Conservation (phyloP, 2,888 invertebrate species). For the Parnassius glacialis region DNA sequence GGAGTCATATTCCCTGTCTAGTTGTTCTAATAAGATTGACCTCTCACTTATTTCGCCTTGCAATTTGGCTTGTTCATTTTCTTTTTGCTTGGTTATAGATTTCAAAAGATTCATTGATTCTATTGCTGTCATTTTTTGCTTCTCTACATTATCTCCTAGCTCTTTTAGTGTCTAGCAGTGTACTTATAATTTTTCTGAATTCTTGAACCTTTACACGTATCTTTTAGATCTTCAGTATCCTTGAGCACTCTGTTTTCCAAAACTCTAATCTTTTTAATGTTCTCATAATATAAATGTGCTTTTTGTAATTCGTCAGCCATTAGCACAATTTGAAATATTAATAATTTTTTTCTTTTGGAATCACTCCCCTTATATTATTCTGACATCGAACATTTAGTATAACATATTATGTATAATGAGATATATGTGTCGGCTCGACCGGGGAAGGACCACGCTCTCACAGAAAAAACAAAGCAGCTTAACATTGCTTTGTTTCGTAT, state of each 20-base stretch:
- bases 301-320: conserved; percentile 88
- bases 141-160: conserved; percentile 91
- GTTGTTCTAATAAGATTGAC: conserved; percentile 91
- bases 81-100: conserved; percentile 92
- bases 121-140: conserved; percentile 94
- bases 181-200: conserved; percentile 90
- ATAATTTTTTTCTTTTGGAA: not conserved
- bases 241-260: conserved; percentile 87
- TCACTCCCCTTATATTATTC: too few species aligned
- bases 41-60: conserved; percentile 94
- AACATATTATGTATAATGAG: too few species aligned
- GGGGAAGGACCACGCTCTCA: too few species aligned
- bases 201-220: conserved; percentile 90
- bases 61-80: conserved; percentile 92
- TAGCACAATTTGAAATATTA: conserved; percentile 26
- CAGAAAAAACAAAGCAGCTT: too few species aligned
- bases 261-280: conserved; percentile 84
- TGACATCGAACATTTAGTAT: too few species aligned
- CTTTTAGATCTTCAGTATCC: conserved; percentile 90
- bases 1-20: conserved; percentile 90
- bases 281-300: conserved; percentile 93
- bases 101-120: conserved; percentile 93
- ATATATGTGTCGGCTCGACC: too few species aligned
- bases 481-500: too few species aligned
- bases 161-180: conserved; percentile 87